Evolutionary conservation across 2,797 vertebrate genomes (phyloP).

Genomic region (Florisuga fusca): DNA sequence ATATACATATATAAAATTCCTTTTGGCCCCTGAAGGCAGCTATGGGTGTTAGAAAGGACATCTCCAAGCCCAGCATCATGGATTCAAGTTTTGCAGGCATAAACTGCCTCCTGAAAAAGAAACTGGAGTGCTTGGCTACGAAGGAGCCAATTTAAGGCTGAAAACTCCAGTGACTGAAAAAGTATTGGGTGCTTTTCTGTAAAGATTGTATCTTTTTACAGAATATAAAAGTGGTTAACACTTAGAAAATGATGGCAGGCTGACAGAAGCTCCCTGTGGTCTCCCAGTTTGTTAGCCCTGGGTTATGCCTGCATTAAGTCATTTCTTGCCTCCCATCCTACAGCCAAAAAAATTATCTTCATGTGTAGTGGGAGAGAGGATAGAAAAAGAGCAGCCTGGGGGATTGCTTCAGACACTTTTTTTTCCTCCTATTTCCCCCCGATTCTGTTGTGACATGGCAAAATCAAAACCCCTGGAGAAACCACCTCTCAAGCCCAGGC

Average conservation of each 20-base stretch:
- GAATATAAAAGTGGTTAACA: background rate
- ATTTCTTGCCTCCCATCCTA: background rate
- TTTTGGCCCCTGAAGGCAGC: background rate
- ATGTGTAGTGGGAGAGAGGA: background rate
- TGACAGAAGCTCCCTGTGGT: background rate
- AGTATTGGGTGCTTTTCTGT: background rate
- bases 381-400: background rate
- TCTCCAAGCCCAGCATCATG: background rate
- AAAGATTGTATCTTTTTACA: background rate
- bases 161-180: background rate
- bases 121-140: background rate
- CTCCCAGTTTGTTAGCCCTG: rapidly evolving
- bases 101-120: background rate
- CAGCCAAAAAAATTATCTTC: background rate
- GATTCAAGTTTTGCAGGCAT: background rate
- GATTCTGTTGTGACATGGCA: background rate
- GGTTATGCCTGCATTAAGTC: background rate
- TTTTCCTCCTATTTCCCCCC: rapidly evolving
- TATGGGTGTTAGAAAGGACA: background rate
- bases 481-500: background rate
- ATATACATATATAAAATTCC: background rate
- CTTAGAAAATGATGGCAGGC: rapidly evolving
- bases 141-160: background rate
- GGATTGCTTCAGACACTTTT: background rate
- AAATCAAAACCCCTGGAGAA: background rate